phyloP scores from a whole-genome alignment of 2,797 vertebrate species.

The Centropyge bicolor region DNA sequence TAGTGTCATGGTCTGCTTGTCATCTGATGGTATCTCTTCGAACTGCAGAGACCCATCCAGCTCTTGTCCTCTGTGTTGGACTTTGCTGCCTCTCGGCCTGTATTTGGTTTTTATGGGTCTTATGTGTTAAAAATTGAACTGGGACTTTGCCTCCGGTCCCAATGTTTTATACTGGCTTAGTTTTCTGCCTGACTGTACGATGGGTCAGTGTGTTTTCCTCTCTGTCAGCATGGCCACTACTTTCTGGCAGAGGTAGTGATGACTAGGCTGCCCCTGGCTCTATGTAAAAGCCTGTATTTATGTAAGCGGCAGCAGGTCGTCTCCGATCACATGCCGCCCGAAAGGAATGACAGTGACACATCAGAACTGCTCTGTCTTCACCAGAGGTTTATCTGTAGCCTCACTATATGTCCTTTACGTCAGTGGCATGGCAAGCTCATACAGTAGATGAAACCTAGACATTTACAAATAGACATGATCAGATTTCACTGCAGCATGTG shows the following conservation, averaged over 20 bases:
- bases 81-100: conserved; percentile 3
- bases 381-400: not conserved
- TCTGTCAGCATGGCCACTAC: conserved; percentile 34
- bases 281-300: conserved; percentile 49
- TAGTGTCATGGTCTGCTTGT: conserved; percentile 2
- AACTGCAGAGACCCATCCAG: conserved; percentile 4
- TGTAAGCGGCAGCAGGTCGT: conserved; percentile 20
- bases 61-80: not conserved
- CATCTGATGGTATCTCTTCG: conserved; percentile 45
- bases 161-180: conserved; percentile 25
- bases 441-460: conserved; percentile 2
- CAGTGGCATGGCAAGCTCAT: not conserved
- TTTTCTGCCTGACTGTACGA: conserved; percentile 37
- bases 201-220: conserved; percentile 25
- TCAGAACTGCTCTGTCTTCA: conserved; percentile 12
- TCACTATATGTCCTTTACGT: not conserved
- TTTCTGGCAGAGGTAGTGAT: conserved; percentile 40
- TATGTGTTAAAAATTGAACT: conserved; percentile 52
- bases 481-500: conserved; percentile 10
- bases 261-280: conserved; percentile 32
- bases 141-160: conserved; percentile 9
- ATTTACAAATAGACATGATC: conserved; percentile 9
- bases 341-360: conserved; percentile 19
- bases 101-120: conserved; percentile 30
- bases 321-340: conserved; percentile 21